Evolutionary conservation across 2,888 invertebrate genomes (phyloP), one percentile per base, ranked within the genome.

Genomic region (Cistogaster globosa): DNA sequence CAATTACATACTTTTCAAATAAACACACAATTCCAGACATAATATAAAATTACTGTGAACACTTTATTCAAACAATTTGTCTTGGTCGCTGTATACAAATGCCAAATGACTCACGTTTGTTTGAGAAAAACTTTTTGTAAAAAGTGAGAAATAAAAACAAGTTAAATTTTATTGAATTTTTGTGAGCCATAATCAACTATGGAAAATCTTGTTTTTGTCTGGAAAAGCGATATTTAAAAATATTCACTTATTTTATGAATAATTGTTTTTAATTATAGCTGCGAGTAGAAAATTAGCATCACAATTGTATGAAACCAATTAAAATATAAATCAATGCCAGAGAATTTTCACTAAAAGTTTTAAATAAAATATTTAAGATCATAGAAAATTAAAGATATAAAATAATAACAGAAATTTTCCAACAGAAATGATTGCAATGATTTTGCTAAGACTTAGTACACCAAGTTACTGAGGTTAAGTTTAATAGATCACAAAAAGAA

Each of bases 191-290:
- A 75, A 65, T 71, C 55, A 48, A 77, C 71, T 63, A 80, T 78
- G 32, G 74, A 74, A 84, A 84, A 77, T 57, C 72, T 32, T 65
- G 32, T 75, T 63, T 55, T 62, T 76, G 76, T 67, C 62, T 71
- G 42, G 20, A 76, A 53, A 67, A 53, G 32, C 20, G 58, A 67
- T 63, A 69, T 83, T 58, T 45, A 71, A 75, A 71, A 58, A 83
- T 77, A 63, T 67, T 32, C 60, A 42, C 12, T 42, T 12, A 12
- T 12, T 12, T 72, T 77, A 42, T 22, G 53, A 63, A 74, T 71
- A 84, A 77, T 51, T 53, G 26, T 71, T 12, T 55, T 53, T 16
- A 32, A 36, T 74, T 62, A 69, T 4, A 81, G 48, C n/a, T 18
- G 62, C 11, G 79, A 48, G 22, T 45, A 22, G 8, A 55, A 55